Base-by-base conservation (phyloP, 2,888 invertebrate species). In the Tridacna gigas region DNA sequence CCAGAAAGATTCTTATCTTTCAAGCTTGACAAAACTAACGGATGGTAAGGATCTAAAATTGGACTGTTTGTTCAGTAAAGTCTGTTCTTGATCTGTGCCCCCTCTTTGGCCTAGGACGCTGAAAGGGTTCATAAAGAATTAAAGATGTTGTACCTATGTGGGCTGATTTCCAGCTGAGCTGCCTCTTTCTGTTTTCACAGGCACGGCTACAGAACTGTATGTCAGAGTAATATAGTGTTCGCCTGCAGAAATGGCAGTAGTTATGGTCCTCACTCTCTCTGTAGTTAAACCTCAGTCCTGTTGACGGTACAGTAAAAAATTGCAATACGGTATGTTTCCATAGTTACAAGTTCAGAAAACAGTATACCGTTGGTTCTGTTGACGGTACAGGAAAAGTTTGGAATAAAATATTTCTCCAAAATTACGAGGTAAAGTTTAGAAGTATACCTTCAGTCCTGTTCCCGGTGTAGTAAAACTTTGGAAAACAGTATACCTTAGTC, bases 111-210 rank as follows among this genome's bases (percentile, higher is more conserved):
- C 25, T 65, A 22, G 65, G 65, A 65, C 2, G n/a, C 65, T 25
- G 15, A 25, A 65, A 22, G n/a, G 9, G 13, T 67, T 12, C 3
- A 15, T 3, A 37, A 37, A 26, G 18, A 25, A 45, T 26, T 2
- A 37, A 37, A 37, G 56, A 63, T 22, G 4, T 13, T 18, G 4
- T 79, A 87, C 87, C 87, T 83, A 87, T 69, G 51, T 78, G 56
- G 3, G 79, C 83, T 15, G 82, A 81, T 65, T 85, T 88, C 80
- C 79, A 83, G 25, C 81, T 82, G 22, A 88, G 73, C 37, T 85
- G 84, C 2, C 87, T 77, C 73, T 88, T 83, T 65, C 87, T 65
- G 51, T 81, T 88, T 37, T 79, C 81, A 65, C 87, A 88, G 15
- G 85, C 87, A n/a, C 81, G 71, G 63, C 83, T 82, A 63, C 87